Evolutionary conservation across 2,888 invertebrate genomes (phyloP).

Genomic region (Drosophila maculinotata): DNA sequence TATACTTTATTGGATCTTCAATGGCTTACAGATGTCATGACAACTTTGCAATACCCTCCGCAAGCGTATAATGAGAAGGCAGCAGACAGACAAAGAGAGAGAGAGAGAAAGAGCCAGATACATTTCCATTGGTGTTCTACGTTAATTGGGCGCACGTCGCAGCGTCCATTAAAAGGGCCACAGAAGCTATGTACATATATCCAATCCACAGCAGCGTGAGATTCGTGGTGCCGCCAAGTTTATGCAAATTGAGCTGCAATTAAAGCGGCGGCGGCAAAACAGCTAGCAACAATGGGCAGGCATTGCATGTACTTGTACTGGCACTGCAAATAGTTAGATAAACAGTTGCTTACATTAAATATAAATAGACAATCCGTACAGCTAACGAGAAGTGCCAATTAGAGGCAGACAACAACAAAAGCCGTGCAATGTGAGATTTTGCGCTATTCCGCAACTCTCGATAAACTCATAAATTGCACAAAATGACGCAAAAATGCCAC

Average conservation of each 20-base stretch:
- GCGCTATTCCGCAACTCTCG: slow-evolving; percentile 39
- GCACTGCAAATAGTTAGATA: slow-evolving; percentile 5
- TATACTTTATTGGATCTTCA: no score
- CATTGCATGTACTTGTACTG: slow-evolving; percentile 2
- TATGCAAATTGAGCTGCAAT: slow-evolving; percentile 77
- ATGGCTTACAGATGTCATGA: no score
- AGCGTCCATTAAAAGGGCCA: slow-evolving; percentile 61
- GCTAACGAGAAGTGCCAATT: slow-evolving; percentile 67
- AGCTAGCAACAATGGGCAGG: no score
- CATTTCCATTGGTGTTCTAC: slow-evolving; percentile 53
- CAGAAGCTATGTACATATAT: slow-evolving; percentile 31
- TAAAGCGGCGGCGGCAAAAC: slow-evolving; percentile 42
- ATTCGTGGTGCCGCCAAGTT: slow-evolving; percentile 49
- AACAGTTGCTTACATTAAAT: slow-evolving; percentile 36
- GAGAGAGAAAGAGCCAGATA: slow-evolving; percentile 11
- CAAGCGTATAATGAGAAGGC: neutral
- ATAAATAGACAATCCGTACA: slow-evolving; percentile 10
- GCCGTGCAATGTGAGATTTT: slow-evolving; percentile 21
- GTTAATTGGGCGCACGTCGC: slow-evolving; percentile 70
- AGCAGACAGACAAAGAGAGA: slow-evolving; percentile 1
- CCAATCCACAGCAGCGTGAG: slow-evolving; percentile 20
- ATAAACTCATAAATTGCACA: slow-evolving; percentile 77
- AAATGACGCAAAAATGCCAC: slow-evolving; percentile 69
- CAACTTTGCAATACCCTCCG: neutral
- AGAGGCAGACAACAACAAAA: slow-evolving; percentile 47